phyloP scores from a whole-genome alignment of 2,797 vertebrate genomes.

The Remorina albescens region DNA sequence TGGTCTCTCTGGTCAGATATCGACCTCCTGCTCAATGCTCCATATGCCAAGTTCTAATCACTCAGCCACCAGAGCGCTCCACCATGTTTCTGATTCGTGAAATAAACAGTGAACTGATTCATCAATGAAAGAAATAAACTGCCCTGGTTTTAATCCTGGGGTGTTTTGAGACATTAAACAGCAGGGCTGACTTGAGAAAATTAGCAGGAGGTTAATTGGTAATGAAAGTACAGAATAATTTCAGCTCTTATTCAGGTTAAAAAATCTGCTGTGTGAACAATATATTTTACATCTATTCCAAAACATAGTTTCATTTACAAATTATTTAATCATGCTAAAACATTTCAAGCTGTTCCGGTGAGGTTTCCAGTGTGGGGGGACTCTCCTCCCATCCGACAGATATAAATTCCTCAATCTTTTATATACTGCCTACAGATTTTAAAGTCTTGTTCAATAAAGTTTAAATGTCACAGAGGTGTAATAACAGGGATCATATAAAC shows the following conservation, averaged over 20 bases:
- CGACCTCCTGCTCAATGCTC: no score
- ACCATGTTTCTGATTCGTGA: not conserved
- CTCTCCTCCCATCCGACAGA: constrained; percentile 90
- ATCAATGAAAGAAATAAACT: not conserved
- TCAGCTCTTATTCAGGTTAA: not conserved
- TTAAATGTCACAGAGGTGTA: constrained; percentile 99
- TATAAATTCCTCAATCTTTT: constrained; percentile 95
- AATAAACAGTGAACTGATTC: not conserved
- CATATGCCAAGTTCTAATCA: no score
- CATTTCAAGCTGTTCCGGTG: constrained; percentile 79
- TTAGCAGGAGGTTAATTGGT: not conserved
- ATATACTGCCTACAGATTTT: constrained; percentile 99
- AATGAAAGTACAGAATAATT: constrained; percentile 18
- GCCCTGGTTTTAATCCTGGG: not conserved
- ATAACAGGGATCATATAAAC: constrained; percentile 97
- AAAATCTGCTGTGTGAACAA: not conserved
- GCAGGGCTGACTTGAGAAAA: not conserved
- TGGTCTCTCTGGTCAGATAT: no score
- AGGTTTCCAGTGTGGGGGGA: constrained; percentile 82
- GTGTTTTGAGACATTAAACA: not conserved
- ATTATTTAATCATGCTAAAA: constrained; percentile 29
- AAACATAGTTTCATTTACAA: not conserved
- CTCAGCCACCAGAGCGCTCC: no score
- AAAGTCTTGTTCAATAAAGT: constrained; percentile 99
- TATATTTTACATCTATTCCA: not conserved